Evolutionary conservation across 35 echinoderm and acorn worm species (phyloP).

Genomic region (Apostichopus japonicus): DNA sequence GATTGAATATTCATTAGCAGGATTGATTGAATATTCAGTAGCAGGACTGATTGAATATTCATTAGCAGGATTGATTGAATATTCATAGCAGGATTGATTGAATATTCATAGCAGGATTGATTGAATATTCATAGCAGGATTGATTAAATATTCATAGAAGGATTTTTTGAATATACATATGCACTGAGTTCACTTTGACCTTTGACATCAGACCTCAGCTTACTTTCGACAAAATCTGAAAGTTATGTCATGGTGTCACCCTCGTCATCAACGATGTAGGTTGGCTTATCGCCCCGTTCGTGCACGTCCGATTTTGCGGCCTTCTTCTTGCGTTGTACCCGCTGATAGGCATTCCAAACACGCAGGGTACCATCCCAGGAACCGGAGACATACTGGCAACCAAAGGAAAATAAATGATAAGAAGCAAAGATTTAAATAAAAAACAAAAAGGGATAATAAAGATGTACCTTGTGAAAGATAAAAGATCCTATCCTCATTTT

Average conservation of each 20-base stretch:
- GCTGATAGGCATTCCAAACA: constrained; percentile 92
- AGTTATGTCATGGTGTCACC: background rate
- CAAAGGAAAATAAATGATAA: background rate
- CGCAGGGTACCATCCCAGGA: constrained; percentile 93
- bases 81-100: too few species aligned
- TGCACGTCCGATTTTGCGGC: constrained; percentile 49
- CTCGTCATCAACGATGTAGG: constrained; percentile 72
- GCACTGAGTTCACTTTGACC: too few species aligned
- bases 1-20: too few species aligned
- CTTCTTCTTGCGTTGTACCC: constrained; percentile 57
- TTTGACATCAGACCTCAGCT: too few species aligned
- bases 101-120: too few species aligned
- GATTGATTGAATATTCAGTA: too few species aligned
- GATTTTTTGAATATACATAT: too few species aligned
- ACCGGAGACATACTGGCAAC: constrained; percentile 83
- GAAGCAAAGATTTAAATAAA: background rate
- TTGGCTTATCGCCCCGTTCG: constrained; percentile 63
- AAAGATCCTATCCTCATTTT: background rate
- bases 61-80: too few species aligned
- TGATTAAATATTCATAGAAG: too few species aligned
- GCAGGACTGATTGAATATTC: too few species aligned
- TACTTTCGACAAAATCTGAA: background rate
- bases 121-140: too few species aligned
- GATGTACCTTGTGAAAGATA: too few species aligned
- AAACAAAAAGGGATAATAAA: background rate